Conservation (phyloP, 2,797 vertebrate genomes). For the Salarias fasciatus region DNA sequence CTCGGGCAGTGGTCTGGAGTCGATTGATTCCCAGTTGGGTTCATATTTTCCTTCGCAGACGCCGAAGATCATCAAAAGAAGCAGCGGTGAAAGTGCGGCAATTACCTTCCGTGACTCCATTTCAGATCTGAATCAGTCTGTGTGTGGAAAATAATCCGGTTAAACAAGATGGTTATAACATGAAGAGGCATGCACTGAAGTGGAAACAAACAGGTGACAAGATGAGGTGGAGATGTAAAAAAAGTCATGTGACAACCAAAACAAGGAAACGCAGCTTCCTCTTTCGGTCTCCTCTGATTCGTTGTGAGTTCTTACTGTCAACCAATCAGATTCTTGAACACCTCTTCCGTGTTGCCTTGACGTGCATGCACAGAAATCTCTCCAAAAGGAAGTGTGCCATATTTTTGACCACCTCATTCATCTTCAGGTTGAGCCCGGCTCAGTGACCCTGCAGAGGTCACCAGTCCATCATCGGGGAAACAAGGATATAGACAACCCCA, state of each 20-base stretch:
- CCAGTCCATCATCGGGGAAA: no score
- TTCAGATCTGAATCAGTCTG: neutral
- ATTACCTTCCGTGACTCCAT: conserved; percentile 25
- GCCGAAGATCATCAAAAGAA: neutral
- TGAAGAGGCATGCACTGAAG: no score
- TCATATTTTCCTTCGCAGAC: conserved; percentile 70
- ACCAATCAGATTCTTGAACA: neutral
- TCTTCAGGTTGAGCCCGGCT: no score
- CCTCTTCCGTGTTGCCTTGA: no score
- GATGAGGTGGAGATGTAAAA: neutral
- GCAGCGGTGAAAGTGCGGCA: conserved; percentile 25
- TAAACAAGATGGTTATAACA: no score
- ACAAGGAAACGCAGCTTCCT: neutral
- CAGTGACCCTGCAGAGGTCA: no score
- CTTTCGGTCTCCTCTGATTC: no score
- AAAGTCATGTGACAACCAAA: neutral
- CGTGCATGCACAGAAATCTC: conserved; percentile 48
- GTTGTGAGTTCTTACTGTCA: no score
- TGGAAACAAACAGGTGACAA: no score
- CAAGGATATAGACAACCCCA: no score
- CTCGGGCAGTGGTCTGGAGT: conserved; percentile 86
- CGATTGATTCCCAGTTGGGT: conserved; percentile 91
- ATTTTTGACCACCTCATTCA: no score
- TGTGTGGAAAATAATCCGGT: neutral
- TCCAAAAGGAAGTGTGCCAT: conserved; percentile 17